Base-by-base conservation (phyloP, 2,797 vertebrate genomes). In the Podarcis lilfordi region DNA sequence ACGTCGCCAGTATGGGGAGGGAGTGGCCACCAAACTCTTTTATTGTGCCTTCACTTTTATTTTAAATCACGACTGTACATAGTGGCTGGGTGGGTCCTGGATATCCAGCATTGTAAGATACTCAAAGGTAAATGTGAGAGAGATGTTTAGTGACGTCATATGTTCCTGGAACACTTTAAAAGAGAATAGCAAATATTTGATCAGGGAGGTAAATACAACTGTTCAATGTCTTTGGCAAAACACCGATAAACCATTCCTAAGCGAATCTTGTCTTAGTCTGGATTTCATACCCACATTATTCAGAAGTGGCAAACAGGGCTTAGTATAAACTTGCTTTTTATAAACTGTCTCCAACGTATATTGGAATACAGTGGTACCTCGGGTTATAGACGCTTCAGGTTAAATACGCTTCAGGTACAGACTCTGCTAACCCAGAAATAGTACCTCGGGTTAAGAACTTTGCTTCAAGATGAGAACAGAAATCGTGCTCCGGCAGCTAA, bases 21-120 rank as follows among this genome's bases (percentile, higher is more conserved):
- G 15, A 82, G 88, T 43, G 32, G 50, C 35, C 27, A 0, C 45
- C 89, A 82, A 72, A 37, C 55, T 82, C 88, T 74, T 64, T 68
- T 86, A 78, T 43, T 2, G 0, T 0, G 1, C 59, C 32, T 82
- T 74, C 9, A 23, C 61, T 85, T 35, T 66, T 77, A 43, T 85
- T 85, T 66, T 32, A 82, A 79, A 84, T 89, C 88, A 84, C 80
- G 35, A 91, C 84, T 92, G 81, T 37, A 43, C 35, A 81, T 85
- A 94, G 72, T 55, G 13, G 19, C 23, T 15, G 45, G 9, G 5
- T 40, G 85, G 86, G 77, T 77, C 55, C 0, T 0, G 0, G 32
- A 78, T 86, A 91, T 86, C 17, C 40, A 68, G 78, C 15, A 81
- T 55, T 91, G 76, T 75, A 59, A 25, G 82, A 32, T 29, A 80